phyloP scores from a whole-genome alignment of 2,113 vertebrate genomes.

The Podarcis raffonei region DNA sequence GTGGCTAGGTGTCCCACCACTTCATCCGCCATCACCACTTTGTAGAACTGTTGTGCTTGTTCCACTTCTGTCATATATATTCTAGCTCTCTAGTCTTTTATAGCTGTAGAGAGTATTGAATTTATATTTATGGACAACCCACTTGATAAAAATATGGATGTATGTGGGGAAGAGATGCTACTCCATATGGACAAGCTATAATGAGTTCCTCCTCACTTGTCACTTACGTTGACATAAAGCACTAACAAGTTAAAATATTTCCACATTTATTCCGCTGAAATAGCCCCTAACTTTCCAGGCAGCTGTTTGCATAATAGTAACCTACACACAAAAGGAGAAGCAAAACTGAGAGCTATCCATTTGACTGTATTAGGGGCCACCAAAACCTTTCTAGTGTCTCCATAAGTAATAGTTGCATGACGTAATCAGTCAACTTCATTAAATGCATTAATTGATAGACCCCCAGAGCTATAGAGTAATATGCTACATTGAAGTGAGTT shows the following conservation, averaged over 20 bases:
- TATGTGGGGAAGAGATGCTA: neutral
- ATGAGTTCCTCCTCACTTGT: neutral
- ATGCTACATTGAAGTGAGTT: neutral
- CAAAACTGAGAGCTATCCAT: neutral
- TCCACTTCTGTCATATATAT: neutral
- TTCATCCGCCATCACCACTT: neutral
- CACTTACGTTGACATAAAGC: neutral
- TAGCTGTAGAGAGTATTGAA: neutral
- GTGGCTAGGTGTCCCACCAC: neutral
- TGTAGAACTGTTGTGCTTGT: neutral
- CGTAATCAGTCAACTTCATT: constrained; percentile 13
- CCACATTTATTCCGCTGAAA: neutral
- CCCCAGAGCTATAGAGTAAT: neutral
- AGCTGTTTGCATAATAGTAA: neutral
- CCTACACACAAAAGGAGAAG: neutral
- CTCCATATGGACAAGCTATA: neutral
- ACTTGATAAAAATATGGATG: neutral
- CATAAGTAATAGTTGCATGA: neutral
- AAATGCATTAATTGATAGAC: neutral
- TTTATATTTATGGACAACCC: neutral
- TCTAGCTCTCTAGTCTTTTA: neutral
- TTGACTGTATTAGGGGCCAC: neutral
- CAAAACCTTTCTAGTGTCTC: neutral
- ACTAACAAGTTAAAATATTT: constrained; percentile 5
- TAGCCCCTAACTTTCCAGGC: neutral